phyloP scores from a whole-genome alignment of 2,888 invertebrate genomes.

The Drosophila falleni region DNA sequence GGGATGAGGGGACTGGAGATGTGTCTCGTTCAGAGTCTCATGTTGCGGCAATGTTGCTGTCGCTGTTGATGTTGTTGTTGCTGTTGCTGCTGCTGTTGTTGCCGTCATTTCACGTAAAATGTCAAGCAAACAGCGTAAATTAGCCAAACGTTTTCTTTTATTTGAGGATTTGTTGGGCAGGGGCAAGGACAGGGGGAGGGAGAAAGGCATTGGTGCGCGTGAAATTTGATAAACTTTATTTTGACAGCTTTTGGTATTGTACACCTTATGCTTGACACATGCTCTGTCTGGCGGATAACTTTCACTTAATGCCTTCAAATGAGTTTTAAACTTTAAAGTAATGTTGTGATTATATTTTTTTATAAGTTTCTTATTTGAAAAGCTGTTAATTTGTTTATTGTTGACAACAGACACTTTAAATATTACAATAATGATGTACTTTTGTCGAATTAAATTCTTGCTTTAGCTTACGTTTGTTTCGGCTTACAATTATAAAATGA shows the following conservation, averaged over 20 bases:
- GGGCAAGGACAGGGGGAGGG: not conserved
- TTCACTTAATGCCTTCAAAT: constrained; percentile 34
- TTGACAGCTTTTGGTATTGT: constrained; percentile 66
- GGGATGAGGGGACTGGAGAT: constrained; percentile 2
- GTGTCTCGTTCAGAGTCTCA: constrained; percentile 37
- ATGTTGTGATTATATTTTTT: constrained; percentile 1
- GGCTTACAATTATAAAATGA: not conserved
- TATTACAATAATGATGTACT: not conserved
- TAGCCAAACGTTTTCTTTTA: constrained; percentile 71
- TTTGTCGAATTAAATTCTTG: not conserved
- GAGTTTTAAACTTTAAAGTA: constrained; percentile 21
- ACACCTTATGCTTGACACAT: constrained; percentile 62
- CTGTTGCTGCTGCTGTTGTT: constrained; percentile 25
- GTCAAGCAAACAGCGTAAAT: constrained; percentile 79
- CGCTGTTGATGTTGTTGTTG: constrained; percentile 5
- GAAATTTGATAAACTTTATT: constrained; percentile 75
- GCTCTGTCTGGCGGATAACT: constrained; percentile 36
- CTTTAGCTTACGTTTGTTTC: not conserved
- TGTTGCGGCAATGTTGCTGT: constrained; percentile 62
- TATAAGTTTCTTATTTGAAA: constrained; percentile 8
- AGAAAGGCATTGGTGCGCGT: constrained; percentile 34
- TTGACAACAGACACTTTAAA: not conserved
- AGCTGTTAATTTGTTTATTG: constrained; percentile 34
- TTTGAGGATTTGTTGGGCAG: constrained; percentile 22
- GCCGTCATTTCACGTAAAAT: constrained; percentile 66